Evolutionary conservation across 2,888 invertebrate genomes (phyloP), one percentile per base, ranked within the genome.

Genomic region (Branchellion lobata): DNA sequence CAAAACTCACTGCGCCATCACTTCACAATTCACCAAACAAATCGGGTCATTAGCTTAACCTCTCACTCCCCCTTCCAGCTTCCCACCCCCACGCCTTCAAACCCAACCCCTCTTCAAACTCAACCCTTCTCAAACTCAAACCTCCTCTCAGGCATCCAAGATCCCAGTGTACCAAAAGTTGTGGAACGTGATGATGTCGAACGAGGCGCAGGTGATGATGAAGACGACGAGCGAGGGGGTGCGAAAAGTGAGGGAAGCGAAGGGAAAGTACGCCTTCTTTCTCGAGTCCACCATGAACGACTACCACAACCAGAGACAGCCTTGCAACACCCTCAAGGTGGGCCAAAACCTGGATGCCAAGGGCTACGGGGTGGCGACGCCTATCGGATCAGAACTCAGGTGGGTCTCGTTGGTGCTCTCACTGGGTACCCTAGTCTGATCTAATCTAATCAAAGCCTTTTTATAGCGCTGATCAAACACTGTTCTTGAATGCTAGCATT

Each of bases 101-200:
- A n/a, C n/a, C n/a, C n/a, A n/a, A n/a, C n/a, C n/a, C n/a, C n/a
- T n/a, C n/a, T n/a, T n/a, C n/a, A n/a, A n/a, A n/a, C n/a, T n/a
- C n/a, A n/a, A n/a, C n/a, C n/a, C n/a, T n/a, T n/a, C n/a, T n/a
- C n/a, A n/a, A n/a, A n/a, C n/a, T n/a, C n/a, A n/a, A n/a, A n/a
- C n/a, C 11, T 47, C 18, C 18, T 14, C 18, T 47, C 81, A 89
- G 89, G 85, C 95, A 85, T 96, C 96, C 0, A 95, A 95, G 88
- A 94, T 95, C 84, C 92, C 94, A 0, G 94, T 94, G 11, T 97
- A 96, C 88, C 93, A 94, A 87, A 90, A 93, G 53, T 97, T 98
- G 95, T 97, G 95, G 94, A 92, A 93, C 0, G 93, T 93, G 84
- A 98, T 97, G 97, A 92, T 92, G 85, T 93, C 93, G 0, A 85